Evolutionary conservation across 2,797 vertebrate genomes (phyloP).

Genomic region (Ctenopoma multispine): DNA sequence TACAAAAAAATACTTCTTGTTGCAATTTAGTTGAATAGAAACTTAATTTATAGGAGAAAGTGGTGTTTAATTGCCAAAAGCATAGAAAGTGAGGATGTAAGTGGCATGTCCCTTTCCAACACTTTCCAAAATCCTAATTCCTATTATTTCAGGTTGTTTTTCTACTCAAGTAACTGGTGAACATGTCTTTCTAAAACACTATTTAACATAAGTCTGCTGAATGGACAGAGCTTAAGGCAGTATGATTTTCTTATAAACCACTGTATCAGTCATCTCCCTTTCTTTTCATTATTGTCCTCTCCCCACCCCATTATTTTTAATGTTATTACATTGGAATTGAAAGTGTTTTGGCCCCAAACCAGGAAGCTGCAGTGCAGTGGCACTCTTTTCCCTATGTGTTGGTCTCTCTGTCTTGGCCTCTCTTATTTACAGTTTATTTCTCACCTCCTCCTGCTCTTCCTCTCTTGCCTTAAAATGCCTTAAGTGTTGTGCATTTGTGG

Average conservation of each 20-base stretch:
- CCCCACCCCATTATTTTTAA: not conserved
- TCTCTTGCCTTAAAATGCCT: too few species aligned
- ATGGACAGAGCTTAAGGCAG: not conserved
- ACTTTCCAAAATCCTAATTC: too few species aligned
- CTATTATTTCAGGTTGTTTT: too few species aligned
- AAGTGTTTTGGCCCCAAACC: not conserved
- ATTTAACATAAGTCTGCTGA: not conserved
- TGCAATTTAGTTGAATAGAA: too few species aligned
- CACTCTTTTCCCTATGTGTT: not conserved
- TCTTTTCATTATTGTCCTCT: not conserved
- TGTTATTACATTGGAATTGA: not conserved
- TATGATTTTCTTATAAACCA: not conserved
- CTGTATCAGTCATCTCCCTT: not conserved
- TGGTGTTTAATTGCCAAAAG: too few species aligned
- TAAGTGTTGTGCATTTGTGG: too few species aligned
- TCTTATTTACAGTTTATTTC: constrained; percentile 29
- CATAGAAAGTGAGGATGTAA: too few species aligned
- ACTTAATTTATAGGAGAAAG: too few species aligned
- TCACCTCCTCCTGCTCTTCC: constrained; percentile 10
- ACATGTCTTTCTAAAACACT: not conserved
- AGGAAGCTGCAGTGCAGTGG: constrained; percentile 7
- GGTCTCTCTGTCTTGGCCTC: constrained; percentile 11
- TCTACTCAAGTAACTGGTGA: too few species aligned
- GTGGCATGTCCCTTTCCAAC: too few species aligned
- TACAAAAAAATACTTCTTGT: too few species aligned